These are phyloP conservation scores for Aepyceros melampus DNA, from an alignment of 2,113 vertebrate genomes.

Conservation along the genomic window DNA sequence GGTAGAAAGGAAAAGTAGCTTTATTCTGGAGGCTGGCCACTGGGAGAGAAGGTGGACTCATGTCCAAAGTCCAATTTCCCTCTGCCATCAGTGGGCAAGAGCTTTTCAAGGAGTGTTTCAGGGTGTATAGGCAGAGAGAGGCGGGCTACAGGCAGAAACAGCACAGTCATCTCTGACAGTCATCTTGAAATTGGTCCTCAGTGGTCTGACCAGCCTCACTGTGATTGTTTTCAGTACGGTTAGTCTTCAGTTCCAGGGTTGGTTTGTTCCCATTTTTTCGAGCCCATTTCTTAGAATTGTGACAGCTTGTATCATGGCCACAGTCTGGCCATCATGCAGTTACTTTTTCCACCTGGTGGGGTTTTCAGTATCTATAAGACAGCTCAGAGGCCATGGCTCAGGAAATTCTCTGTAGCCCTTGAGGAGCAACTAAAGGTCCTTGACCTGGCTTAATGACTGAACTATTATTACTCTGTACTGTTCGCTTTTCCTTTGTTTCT, in stretches of 20 bases:
- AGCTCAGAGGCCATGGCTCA: background rate
- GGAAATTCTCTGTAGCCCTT: too few relatives aligned
- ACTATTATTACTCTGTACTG: background rate
- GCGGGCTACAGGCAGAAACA: fast-evolving
- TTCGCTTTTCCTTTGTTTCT: background rate
- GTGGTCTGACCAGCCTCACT: background rate
- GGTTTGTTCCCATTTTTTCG: fast-evolving
- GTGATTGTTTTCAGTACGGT: background rate
- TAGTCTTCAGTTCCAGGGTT: background rate
- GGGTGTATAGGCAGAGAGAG: background rate
- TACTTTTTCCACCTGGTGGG: background rate
- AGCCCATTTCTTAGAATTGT: background rate
- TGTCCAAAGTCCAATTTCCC: background rate
- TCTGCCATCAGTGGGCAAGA: background rate
- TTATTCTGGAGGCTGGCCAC: background rate
- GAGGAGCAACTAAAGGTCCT: background rate
- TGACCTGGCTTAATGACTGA: background rate
- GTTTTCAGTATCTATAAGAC: background rate
- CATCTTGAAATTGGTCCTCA: background rate
- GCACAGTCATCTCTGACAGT: background rate
- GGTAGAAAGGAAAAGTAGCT: background rate
- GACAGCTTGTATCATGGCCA: background rate
- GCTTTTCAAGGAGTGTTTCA: background rate
- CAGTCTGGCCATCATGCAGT: background rate
- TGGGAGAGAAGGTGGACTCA: background rate